Evolutionary conservation across 2,797 vertebrate genomes (phyloP), one percentile per base, ranked within the genome.

Genomic region (Pelodytes ibericus): DNA sequence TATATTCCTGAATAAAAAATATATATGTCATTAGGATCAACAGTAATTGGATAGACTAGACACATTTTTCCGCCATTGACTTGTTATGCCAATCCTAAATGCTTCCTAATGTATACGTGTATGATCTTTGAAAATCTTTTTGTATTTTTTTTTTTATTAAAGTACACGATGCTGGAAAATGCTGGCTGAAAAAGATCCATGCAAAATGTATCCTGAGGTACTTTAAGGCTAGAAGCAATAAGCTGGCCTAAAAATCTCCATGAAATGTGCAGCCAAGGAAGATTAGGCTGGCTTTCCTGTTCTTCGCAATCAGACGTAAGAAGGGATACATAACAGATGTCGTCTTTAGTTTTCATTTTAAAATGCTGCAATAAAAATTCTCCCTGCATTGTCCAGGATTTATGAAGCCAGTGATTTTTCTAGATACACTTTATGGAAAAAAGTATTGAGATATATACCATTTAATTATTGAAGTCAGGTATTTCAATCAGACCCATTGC

Each of bases 261-360:
- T 53, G 30, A n/a, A 63, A 62, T 62, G 30, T 47, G 36, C 71
- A 63, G 59, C 58, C 70, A 62, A 72, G 59, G 25, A 62, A 60
- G 44, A 72, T 60, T 63, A 72, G 53, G 30, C 18, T 15, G 51
- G 51, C 31, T 56, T 63, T 39, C 49, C 44, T 47, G 60, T 64
- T 30, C 44, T 57, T 25, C 41, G 30, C 49, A 26, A 26, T 64
- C 47, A 26, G 30, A 66, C 44, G 24, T 56, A 57, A 53, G 63
- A 57, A 26, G 30, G 41, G 36, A 44, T 25, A 65, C 36, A 65
- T 65, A 65, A 41, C 36, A 65, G 33, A 27, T 65, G 36, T 36
- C 44, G 36, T 31, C 24, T 44, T 18, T 2, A 8, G 3, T 39
- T 47, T 41, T 65, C 22, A 24, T 56, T 44, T 64, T 64, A 3